These are phyloP conservation scores for Microctenopoma stevenorrisi DNA, from an alignment of 2,797 vertebrate genomes.

Conservation along the genomic window DNA sequence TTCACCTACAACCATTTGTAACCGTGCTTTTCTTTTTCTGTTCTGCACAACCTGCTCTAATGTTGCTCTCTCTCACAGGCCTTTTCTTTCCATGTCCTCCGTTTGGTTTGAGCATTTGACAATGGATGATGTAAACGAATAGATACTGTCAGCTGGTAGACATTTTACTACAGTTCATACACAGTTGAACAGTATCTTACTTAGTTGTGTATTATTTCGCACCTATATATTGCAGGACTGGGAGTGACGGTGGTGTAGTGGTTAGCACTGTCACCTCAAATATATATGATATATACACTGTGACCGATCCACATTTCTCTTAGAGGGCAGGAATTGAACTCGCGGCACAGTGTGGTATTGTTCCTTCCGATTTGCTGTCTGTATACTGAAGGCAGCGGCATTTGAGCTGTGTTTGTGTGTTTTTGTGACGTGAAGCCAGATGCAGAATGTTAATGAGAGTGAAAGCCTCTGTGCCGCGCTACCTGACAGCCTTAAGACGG, in stretches of 20 bases:
- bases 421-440: conserved; percentile 49
- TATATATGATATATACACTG: too few species aligned
- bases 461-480: conserved; percentile 30
- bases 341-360: conserved; percentile 9
- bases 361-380: conserved; percentile 20
- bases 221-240: too few species aligned
- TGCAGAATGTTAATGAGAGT: conserved; percentile 66
- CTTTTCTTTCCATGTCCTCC: neutral
- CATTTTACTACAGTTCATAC: neutral
- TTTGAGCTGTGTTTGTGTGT: conserved; percentile 18
- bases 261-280: too few species aligned
- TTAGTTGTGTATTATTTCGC: too few species aligned
- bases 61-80: neutral
- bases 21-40: neutral
- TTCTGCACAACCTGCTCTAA: conserved; percentile 7
- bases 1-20: conserved; percentile 27
- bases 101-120: neutral
- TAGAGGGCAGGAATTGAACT: conserved; percentile 6
- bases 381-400: conserved; percentile 16
- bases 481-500: conserved; percentile 49
- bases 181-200: too few species aligned
- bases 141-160: neutral
- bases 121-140: neutral
- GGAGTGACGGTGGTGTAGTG: too few species aligned
- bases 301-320: conserved; percentile 6